phyloP scores from a whole-genome alignment of 2,888 invertebrate genomes.

The Zonitis immaculata region DNA sequence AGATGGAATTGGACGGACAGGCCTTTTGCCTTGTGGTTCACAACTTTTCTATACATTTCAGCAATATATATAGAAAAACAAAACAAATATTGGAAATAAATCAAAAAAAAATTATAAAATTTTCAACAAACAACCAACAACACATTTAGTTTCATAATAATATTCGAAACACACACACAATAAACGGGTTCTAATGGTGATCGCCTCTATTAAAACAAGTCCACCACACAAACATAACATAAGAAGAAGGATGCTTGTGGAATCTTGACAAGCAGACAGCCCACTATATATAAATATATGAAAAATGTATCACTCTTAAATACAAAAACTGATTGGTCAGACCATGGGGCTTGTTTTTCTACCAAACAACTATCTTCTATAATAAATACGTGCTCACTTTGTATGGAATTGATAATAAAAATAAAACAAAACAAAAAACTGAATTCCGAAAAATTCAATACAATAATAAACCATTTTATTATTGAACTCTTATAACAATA shows the following conservation, averaged over 20 bases:
- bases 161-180: slow-evolving; percentile 35
- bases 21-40: slow-evolving; percentile 29
- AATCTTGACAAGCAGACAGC: slow-evolving; percentile 39
- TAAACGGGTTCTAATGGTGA: slow-evolving; percentile 39
- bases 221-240: slow-evolving; percentile 37
- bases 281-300: slow-evolving; percentile 45
- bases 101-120: slow-evolving; percentile 23
- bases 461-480: neutral
- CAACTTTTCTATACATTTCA: slow-evolving; percentile 32
- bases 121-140: neutral
- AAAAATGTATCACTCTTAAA: slow-evolving; percentile 44
- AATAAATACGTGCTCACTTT: slow-evolving; percentile 2
- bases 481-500: too few species aligned
- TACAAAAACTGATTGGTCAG: slow-evolving; percentile 37
- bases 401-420: neutral
- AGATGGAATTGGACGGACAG: slow-evolving; percentile 51
- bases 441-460: slow-evolving; percentile 1
- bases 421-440: neutral
- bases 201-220: slow-evolving; percentile 36
- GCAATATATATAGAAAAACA: neutral
- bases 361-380: neutral
- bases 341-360: slow-evolving; percentile 14
- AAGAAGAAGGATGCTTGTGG: slow-evolving; percentile 37
- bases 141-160: slow-evolving; percentile 35
- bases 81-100: neutral